phyloP scores from a whole-genome alignment of 2,797 vertebrate genomes.

The Cichlasoma orientale region DNA sequence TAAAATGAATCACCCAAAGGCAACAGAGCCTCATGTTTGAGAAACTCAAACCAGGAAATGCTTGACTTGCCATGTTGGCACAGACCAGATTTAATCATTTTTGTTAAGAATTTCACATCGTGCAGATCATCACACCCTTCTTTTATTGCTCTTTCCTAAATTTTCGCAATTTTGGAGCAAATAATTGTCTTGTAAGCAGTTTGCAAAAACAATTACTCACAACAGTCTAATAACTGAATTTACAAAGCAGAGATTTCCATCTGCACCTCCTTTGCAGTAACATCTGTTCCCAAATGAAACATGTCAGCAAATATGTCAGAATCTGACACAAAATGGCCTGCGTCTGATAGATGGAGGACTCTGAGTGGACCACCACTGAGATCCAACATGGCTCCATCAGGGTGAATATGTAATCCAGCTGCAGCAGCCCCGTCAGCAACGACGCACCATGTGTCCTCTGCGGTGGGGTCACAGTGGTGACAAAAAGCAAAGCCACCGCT shows the following conservation, averaged over 20 bases:
- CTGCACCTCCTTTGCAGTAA: slow-evolving; percentile 70
- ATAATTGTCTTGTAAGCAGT: slow-evolving; percentile 62
- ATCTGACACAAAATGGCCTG: slow-evolving; percentile 77
- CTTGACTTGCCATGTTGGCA: not conserved
- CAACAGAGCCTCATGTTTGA: not conserved
- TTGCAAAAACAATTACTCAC: slow-evolving; percentile 66
- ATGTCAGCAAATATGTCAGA: slow-evolving; percentile 77
- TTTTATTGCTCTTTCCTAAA: slow-evolving; percentile 2
- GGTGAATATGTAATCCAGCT: slow-evolving; percentile 73
- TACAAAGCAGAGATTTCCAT: slow-evolving; percentile 68
- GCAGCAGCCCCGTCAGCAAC: slow-evolving; percentile 72
- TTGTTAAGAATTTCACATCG: slow-evolving; percentile 1
- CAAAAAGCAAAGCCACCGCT: slow-evolving; percentile 71
- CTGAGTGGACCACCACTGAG: slow-evolving; percentile 82
- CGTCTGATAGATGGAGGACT: slow-evolving; percentile 80
- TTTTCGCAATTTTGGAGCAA: slow-evolving; percentile 44
- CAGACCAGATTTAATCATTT: not conserved
- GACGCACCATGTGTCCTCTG: slow-evolving; percentile 70
- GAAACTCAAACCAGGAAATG: not conserved
- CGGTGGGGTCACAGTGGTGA: slow-evolving; percentile 60
- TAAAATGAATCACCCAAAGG: not conserved
- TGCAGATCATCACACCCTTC: not conserved
- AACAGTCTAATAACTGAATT: slow-evolving; percentile 63
- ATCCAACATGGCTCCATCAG: slow-evolving; percentile 80
- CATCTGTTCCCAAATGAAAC: slow-evolving; percentile 77